Evolutionary conservation across 2,113 vertebrate species (phyloP).

Genomic region (Seriola dumerili): DNA sequence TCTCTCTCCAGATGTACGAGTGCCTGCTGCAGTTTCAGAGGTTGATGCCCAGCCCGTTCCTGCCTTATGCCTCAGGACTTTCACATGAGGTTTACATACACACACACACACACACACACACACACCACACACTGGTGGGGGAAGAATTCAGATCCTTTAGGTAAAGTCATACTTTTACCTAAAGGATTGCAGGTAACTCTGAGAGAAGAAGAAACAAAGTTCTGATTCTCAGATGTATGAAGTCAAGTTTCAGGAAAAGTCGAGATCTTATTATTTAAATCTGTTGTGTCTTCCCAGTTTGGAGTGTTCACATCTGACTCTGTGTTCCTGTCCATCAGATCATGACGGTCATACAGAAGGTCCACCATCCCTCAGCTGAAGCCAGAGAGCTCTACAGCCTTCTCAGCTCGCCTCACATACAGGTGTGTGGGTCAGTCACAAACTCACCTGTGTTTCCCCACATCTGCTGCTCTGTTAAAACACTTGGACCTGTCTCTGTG

Average conservation of each 20-base stretch:
- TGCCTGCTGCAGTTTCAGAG: slow-evolving; percentile 87
- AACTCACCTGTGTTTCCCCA: too few relatives aligned
- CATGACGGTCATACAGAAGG: slow-evolving; percentile 47
- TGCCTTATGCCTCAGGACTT: slow-evolving; percentile 79
- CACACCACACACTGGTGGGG: too few relatives aligned
- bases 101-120: too few relatives aligned
- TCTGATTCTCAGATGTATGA: too few relatives aligned
- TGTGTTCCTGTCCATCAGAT: slow-evolving; percentile 58
- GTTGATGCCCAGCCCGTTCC: slow-evolving; percentile 79
- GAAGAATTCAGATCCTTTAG: too few relatives aligned
- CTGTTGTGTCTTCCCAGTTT: too few relatives aligned
- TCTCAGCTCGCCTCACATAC: slow-evolving; percentile 87
- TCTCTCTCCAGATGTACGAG: slow-evolving; percentile 88
- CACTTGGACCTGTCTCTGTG: background rate
- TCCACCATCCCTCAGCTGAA: slow-evolving; percentile 79
- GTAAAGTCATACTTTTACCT: too few relatives aligned
- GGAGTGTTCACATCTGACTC: too few relatives aligned
- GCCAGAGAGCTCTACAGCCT: slow-evolving; percentile 86
- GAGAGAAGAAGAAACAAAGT: too few relatives aligned
- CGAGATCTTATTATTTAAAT: too few relatives aligned
- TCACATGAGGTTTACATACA: slow-evolving; percentile 84
- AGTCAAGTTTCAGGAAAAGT: too few relatives aligned
- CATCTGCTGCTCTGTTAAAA: background rate
- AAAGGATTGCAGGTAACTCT: too few relatives aligned
- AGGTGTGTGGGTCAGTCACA: slow-evolving; percentile 73